Percentiles rank a stretch among this genome's conserved stretches.
phyloP scores from a whole-genome alignment of 2,113 vertebrate genomes.

The Ariopsis seemanni region DNA sequence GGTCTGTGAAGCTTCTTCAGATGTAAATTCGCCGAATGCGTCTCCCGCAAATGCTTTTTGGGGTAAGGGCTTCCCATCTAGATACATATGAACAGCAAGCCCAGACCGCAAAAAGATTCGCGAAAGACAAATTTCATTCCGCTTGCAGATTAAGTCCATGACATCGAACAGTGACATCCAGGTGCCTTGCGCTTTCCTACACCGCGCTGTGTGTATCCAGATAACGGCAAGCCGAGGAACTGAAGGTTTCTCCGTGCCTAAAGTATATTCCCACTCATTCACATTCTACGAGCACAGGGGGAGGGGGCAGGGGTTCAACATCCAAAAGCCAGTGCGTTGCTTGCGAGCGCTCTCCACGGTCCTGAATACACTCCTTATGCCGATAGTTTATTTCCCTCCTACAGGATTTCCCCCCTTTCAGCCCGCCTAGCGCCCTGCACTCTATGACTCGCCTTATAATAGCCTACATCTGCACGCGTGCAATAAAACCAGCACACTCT shows the following conservation, averaged over 20 bases:
- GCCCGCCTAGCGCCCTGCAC: slow-evolving; percentile 52
- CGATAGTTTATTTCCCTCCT: slow-evolving; percentile 65
- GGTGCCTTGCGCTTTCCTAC: slow-evolving; percentile 54
- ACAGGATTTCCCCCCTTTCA: slow-evolving; percentile 44
- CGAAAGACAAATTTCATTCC: slow-evolving; percentile 80
- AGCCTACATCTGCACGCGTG: neutral
- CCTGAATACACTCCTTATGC: slow-evolving; percentile 65
- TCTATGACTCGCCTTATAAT: slow-evolving; percentile 31
- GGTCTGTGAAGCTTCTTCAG: slow-evolving; percentile 55
- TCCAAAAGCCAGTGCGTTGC: slow-evolving; percentile 67
- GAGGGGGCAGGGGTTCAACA: slow-evolving; percentile 49
- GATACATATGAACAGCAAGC: slow-evolving; percentile 92
- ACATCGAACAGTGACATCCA: slow-evolving; percentile 58
- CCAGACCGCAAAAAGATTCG: slow-evolving; percentile 96
- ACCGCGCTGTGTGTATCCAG: slow-evolving; percentile 61
- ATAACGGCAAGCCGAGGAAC: slow-evolving; percentile 56
- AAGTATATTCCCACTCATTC: slow-evolving; percentile 71
- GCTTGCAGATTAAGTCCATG: slow-evolving; percentile 62
- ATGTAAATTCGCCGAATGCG: slow-evolving; percentile 81
- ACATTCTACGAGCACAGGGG: slow-evolving; percentile 55
- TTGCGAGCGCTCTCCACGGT: slow-evolving; percentile 74
- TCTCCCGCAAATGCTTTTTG: slow-evolving; percentile 99
- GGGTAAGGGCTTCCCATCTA: slow-evolving; percentile 99
- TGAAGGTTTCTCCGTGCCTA: slow-evolving; percentile 57
- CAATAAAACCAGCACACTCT: slow-evolving; percentile 17